Base-by-base conservation (phyloP, 2,888 invertebrate species). In the Nemapogon koenigi region DNA sequence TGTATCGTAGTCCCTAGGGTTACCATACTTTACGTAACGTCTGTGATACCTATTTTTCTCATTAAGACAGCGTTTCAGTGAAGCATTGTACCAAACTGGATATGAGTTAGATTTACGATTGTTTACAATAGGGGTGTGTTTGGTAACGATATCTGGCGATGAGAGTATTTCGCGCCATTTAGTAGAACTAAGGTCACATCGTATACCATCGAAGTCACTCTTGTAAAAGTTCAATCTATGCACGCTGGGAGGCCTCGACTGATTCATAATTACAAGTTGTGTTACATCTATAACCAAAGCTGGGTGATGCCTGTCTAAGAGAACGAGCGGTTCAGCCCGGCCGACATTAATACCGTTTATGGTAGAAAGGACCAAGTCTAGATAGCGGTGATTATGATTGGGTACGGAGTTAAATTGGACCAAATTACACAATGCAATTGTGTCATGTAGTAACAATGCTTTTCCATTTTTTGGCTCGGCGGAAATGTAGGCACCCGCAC, bases 361-460 rank as follows among this genome's bases (percentile, higher is more conserved):
- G n/a, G n/a, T n/a, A n/a, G 31, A 31, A 8, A 31, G n/a, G 4
- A 31, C 16, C 6, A 38, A 16, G 22, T 31, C 38, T 16, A 38
- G 15, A n/a, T 15, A 29, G 7, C 19, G 13, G 8, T 18, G n/a
- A 15, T 30, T 14, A 11, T 7, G 4, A 4, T 38, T 38, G 6
- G 38, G 16, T 8, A 38, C 8, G 6, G 19, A 16, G 16, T 30
- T 38, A 22, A 31, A 19, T n/a, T 38, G 30, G 8, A 19, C 6
- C 6, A 38, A 16, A 11, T 8, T 16, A 2, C 28, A 14, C 6
- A 15, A 8, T 11, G 17, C 3, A 14, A 38, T 8, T 3, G 29
- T 16, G 16, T 31, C 38, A 2, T 11, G 14, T 11, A 38, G 16
- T 3, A 31, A 7, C n/a, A n/a, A 11, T 14, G 14, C 14, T 18